Conservation (phyloP, 1,140 invertebrate genomes). For the Drosophila equinoxialis region DNA sequence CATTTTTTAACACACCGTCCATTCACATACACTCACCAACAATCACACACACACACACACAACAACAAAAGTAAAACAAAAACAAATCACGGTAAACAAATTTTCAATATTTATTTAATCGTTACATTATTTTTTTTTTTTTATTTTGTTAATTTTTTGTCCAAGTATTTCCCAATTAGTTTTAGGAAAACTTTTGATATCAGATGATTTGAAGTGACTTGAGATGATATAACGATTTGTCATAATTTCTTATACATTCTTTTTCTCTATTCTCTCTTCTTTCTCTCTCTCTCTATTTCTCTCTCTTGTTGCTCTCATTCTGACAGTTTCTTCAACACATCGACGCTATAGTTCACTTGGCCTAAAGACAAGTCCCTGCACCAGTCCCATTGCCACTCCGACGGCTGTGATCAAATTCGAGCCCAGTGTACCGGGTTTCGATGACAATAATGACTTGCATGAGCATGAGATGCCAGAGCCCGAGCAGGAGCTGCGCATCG, state of each 20-base stretch:
- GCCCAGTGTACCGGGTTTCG: slow-evolving; percentile 33
- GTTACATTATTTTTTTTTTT: not conserved
- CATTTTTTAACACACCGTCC: slow-evolving; percentile 32
- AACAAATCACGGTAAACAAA: slow-evolving; percentile 65
- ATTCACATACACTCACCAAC: slow-evolving; percentile 40
- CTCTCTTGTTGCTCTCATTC: too few relatives aligned
- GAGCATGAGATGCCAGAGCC: not conserved
- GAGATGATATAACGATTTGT: not conserved
- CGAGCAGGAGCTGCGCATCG: slow-evolving; percentile 50
- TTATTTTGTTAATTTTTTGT: slow-evolving; percentile 24
- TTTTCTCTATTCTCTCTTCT: slow-evolving; percentile 41
- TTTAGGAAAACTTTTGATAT: slow-evolving; percentile 35
- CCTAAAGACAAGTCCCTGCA: slow-evolving; percentile 69
- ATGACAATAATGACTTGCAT: slow-evolving; percentile 50
- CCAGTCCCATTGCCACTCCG: slow-evolving; percentile 67
- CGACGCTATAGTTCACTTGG: slow-evolving; percentile 43
- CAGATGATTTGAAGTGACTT: slow-evolving; percentile 1
- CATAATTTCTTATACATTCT: slow-evolving; percentile 25
- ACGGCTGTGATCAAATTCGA: slow-evolving; percentile 71
- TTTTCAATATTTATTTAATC: slow-evolving; percentile 20
- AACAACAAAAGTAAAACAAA: slow-evolving; percentile 42
- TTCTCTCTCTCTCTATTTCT: slow-evolving; percentile 30
- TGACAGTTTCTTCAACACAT: slow-evolving; percentile 18
- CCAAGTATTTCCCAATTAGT: slow-evolving; percentile 54
- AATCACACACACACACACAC: slow-evolving; percentile 32